A percentile compares a stretch with the other conserved stretches of the same genome.
phyloP scores from a whole-genome alignment of 2,113 vertebrate species.

The Xenotilapia leptura region DNA sequence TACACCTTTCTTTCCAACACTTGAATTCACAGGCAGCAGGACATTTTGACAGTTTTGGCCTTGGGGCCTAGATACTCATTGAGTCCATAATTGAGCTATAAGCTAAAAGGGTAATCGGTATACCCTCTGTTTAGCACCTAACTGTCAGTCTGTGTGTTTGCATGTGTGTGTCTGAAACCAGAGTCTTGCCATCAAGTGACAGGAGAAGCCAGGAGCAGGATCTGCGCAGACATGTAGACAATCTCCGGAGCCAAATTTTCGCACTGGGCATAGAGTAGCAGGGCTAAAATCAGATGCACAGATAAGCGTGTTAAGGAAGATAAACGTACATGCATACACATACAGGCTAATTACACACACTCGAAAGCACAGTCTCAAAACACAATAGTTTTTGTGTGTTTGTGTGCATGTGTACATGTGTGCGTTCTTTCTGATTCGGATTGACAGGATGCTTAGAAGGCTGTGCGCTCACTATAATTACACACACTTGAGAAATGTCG shows the following conservation, averaged over 20 bases:
- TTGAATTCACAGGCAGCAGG: constrained; percentile 21
- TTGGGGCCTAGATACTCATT: constrained; percentile 44
- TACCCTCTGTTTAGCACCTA: constrained; percentile 54
- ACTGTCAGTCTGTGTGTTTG: constrained; percentile 21
- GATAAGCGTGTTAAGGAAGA: background rate
- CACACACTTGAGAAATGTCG: constrained; percentile 71
- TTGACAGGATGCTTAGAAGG: constrained; percentile 74
- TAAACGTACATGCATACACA: background rate
- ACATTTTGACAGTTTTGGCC: constrained; percentile 49
- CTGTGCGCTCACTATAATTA: constrained; percentile 72
- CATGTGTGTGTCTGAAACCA: constrained; percentile 21
- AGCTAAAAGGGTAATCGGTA: constrained; percentile 54
- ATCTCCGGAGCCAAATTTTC: constrained; percentile 37
- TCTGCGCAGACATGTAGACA: constrained; percentile 58
- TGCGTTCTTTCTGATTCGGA: constrained; percentile 68
- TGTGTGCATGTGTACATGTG: constrained; percentile 27
- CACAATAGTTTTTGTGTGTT: constrained; percentile 35
- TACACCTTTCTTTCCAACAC: constrained; percentile 10
- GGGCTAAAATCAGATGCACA: constrained; percentile 8
- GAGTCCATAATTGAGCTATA: constrained; percentile 53
- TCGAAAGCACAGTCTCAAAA: constrained; percentile 26
- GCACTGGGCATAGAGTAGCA: background rate
- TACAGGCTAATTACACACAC: constrained; percentile 17
- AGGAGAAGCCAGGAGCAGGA: constrained; percentile 17
- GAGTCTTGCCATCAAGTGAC: constrained; percentile 49